Evolutionary conservation across 2,113 vertebrate genomes (phyloP), one percentile per base, ranked within the genome.

Genomic region (Glareola pratincola): DNA sequence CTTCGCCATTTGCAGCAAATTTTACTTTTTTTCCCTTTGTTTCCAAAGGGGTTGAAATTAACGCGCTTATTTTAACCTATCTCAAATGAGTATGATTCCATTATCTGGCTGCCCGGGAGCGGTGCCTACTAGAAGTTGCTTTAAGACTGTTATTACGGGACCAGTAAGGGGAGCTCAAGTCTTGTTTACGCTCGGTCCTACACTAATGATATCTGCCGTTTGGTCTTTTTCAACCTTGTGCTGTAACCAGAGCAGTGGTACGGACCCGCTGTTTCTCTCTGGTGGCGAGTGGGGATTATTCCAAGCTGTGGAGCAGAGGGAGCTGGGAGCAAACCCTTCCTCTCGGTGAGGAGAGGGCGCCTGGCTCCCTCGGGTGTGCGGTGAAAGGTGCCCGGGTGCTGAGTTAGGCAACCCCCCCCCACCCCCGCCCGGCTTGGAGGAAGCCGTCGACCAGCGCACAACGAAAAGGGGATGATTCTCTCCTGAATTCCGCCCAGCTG

Each of bases 131-230:
- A 19, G 57, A 47, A 90, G 41, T 15, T 41, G 67, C 21, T 47
- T 45, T 57, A 48, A 47, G 67, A 23, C 37, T 36, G 45, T 32
- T 72, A 26, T 17, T 26, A 10, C 30, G 34, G 60, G 34, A 54
- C 90, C 90, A 76, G 88, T 36, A 77, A 94, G 96, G 93, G 94
- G 94, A 96, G 94, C 94, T 88, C 95, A 93, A 79, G 53, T 6
- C 37, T 76, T 85, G 77, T 73, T 88, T 66, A 56, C 18, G 6
- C 62, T 56, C 67, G 69, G 91, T 56, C 92, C 87, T 47, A 41
- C 74, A 19, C 17, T 21, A 51, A 56, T 8, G 6, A 6, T 14
- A 19, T 13, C 73, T 19, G 30, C n/a, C 15, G 8, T 7, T 29
- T 6, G 7, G 12, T 43, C 32, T 29, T 41, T 41, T 32, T 8